Percentiles rank a stretch among this genome's conserved stretches.
These are phyloP conservation scores for Thecocarcelia acutangulata DNA, from an alignment of 2,888 invertebrate species.

Conservation along the genomic window DNA sequence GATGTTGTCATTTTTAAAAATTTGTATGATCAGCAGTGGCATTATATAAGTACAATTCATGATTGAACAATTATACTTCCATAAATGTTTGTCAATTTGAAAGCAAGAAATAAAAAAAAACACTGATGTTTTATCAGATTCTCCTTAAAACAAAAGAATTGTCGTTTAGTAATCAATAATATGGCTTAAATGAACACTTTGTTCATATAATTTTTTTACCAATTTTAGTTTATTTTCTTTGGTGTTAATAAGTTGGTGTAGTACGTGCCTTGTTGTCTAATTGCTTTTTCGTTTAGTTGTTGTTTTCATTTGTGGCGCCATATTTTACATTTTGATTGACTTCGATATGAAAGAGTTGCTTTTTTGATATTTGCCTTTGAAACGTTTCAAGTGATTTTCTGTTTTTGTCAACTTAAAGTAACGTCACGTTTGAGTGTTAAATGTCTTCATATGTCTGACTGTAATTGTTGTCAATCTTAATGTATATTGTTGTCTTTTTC, in stretches of 20 bases:
- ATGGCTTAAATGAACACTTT: conserved; percentile 11
- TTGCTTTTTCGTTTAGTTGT: conserved; percentile 54
- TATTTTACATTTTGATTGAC: conserved; percentile 70
- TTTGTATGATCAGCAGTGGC: conserved; percentile 7
- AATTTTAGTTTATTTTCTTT: conserved; percentile 27
- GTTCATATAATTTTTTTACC: not conserved
- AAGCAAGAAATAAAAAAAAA: not conserved
- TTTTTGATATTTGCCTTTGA: conserved; percentile 36
- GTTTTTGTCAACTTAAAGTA: conserved; percentile 31
- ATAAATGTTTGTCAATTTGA: conserved; percentile 41
- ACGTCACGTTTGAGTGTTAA: conserved; percentile 67
- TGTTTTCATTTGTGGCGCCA: conserved; percentile 65
- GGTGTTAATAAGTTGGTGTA: conserved; percentile 38
- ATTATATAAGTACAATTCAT: conserved; percentile 31
- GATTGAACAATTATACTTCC: not conserved
- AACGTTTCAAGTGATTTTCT: conserved; percentile 6
- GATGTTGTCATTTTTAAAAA: conserved; percentile 44
- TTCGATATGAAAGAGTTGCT: conserved; percentile 62
- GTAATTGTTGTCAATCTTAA: conserved; percentile 66
- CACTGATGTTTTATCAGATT: conserved; percentile 29
- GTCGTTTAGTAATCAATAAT: conserved; percentile 11
- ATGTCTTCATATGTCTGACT: conserved; percentile 68
- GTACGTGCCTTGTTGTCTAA: conserved; percentile 68
- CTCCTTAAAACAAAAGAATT: conserved; percentile 19
- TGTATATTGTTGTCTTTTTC: conserved; percentile 24